Percentiles rank a stretch among this genome's conserved stretches.
These are phyloP conservation scores for Leptinotarsa defecta DNA, from an alignment of 1,140 invertebrate species.

Conservation along the genomic window DNA sequence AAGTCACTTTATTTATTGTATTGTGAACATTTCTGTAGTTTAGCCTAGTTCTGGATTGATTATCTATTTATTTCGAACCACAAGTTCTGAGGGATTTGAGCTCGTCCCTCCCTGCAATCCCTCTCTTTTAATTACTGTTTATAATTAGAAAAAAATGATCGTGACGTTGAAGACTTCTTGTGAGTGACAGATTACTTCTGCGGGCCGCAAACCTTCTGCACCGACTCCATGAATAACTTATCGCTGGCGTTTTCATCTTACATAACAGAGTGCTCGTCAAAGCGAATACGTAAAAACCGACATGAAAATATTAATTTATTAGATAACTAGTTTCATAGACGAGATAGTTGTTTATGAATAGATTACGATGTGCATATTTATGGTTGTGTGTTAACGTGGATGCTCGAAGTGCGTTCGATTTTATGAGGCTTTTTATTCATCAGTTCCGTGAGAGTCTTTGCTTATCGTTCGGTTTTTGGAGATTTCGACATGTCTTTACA, in stretches of 20 bases:
- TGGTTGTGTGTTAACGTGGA: not conserved
- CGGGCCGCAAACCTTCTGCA: conserved; percentile 27
- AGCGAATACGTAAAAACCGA: not conserved
- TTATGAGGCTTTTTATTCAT: not conserved
- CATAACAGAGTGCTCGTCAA: conserved; percentile 5
- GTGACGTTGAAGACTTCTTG: conserved; percentile 45
- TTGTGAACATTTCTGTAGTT: no score
- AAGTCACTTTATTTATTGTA: no score
- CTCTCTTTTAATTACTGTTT: conserved; percentile 46
- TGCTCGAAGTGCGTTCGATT: not conserved
- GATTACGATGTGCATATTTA: not conserved
- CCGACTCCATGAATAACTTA: conserved; percentile 33
- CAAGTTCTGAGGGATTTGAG: not conserved
- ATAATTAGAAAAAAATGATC: conserved; percentile 46
- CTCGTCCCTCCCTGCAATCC: not conserved
- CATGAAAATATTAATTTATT: conserved; percentile 7
- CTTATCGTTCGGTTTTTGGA: no score
- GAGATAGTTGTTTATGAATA: conserved; percentile 6
- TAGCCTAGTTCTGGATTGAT: no score
- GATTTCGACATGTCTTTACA: no score
- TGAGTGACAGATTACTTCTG: conserved; percentile 44
- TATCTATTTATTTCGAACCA: no score
- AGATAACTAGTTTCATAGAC: conserved; percentile 3
- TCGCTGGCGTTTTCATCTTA: conserved; percentile 12
- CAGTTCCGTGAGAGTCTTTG: not conserved